Evolutionary conservation across 2,888 invertebrate species (phyloP).

Genomic region (Timandra comae): DNA sequence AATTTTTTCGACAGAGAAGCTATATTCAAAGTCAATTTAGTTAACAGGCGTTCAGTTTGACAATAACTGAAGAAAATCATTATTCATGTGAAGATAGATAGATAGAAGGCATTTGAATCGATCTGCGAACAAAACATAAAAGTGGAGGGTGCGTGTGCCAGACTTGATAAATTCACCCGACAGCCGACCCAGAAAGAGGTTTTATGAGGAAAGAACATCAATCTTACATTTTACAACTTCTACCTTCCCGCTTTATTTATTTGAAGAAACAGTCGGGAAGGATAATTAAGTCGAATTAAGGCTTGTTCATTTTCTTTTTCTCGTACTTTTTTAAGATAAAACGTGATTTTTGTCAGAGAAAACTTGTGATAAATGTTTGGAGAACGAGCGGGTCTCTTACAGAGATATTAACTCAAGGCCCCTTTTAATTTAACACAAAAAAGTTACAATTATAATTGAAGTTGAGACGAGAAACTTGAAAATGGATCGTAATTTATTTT

Average conservation of each 20-base stretch:
- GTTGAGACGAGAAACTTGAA: too few relatives aligned
- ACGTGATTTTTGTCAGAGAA: slow-evolving; percentile 12
- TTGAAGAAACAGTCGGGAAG: slow-evolving; percentile 7
- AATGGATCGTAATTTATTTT: too few relatives aligned
- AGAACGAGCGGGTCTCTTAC: slow-evolving; percentile 1
- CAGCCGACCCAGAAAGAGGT: slow-evolving; percentile 6
- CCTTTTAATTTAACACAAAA: too few relatives aligned
- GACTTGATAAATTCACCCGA: slow-evolving; percentile 12
- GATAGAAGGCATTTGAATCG: slow-evolving; percentile 2
- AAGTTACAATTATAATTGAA: too few relatives aligned
- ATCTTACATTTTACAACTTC: slow-evolving; percentile 11
- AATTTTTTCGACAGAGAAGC: too few relatives aligned
- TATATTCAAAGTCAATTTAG: too few relatives aligned
- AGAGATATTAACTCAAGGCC: too few relatives aligned
- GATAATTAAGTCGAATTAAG: slow-evolving; percentile 12
- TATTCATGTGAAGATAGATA: slow-evolving; percentile 3
- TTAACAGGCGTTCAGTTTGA: too few relatives aligned
- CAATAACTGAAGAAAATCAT: too few relatives aligned
- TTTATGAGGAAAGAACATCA: slow-evolving; percentile 14
- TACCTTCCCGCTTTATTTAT: slow-evolving; percentile 7
- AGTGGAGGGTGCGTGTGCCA: slow-evolving; percentile 1
- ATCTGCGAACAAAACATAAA: slow-evolving; percentile 4
- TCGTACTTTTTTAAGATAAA: slow-evolving; percentile 11
- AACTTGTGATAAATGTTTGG: slow-evolving; percentile 16
- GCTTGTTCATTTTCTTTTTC: slow-evolving; percentile 6